Base-by-base conservation (phyloP, 2,113 vertebrate species). In the Pavo muticus region DNA sequence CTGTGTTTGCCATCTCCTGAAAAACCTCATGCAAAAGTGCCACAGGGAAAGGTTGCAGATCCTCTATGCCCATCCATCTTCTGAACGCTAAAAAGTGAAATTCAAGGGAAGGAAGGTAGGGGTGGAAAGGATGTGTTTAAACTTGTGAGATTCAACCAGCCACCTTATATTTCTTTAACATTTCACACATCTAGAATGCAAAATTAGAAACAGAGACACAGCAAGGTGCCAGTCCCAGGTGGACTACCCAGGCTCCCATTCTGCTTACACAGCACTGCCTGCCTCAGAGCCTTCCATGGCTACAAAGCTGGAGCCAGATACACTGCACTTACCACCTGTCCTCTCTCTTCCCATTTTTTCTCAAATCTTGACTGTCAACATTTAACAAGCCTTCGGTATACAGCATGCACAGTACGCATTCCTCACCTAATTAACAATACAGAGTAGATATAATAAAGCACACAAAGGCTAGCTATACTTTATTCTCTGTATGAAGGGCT, bases 251-350 rank as follows among this genome's bases (percentile, higher is more conserved):
- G 79, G 84, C 82, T 95, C 85, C 50, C 21, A 27, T 21, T 65
- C 61, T 42, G 30, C 37, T 21, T 40, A 35, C 14, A 37, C 30
- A 6, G 50, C 67, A 27, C 50, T 74, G 75, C 35, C n/a, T 54
- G 79, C 37, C 52, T 70, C 88, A 71, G 45, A 90, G 64, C 23
- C 14, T 74, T 64, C 0, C 0, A 57, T 2, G 2, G 48, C 87
- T 60, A 60, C 39, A 92, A 77, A 83, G 71, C 57, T 94, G 91
- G 90, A 91, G 94, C 81, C 42, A 90, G 79, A 88, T 75, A 91
- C 42, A 71, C 60, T 56, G 20, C 44, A 47, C 83, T 81, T 88
- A 86, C 65, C 64, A 85, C 75, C 40, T 94, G 77, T 79, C 75
- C 83, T 83, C 60, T 77, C 76, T 88, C 82, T 86, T 47, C 61